Conservation (phyloP, 2,888 invertebrate species). For the Agrotis segetum region DNA sequence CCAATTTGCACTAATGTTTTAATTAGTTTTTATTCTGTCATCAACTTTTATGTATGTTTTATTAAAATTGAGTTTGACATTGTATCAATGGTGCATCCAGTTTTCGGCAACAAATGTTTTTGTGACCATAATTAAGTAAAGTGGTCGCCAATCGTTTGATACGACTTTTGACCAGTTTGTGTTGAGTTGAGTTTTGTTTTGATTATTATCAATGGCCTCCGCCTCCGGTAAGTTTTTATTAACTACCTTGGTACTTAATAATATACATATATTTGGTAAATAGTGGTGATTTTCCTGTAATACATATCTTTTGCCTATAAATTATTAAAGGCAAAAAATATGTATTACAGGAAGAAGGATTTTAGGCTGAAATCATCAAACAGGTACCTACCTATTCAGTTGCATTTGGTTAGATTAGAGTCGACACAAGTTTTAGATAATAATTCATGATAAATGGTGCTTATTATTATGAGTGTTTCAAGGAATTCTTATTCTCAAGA, state of each 20-base stretch:
- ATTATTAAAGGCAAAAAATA: too few species aligned
- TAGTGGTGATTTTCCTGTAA: too few species aligned
- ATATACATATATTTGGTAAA: too few species aligned
- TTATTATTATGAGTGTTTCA: too few species aligned
- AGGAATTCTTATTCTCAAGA: too few species aligned
- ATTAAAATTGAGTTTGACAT: background rate
- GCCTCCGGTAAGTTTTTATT: slow-evolving; percentile 28
- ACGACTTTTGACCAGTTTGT: background rate
- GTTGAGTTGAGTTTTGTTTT: slow-evolving; percentile 9
- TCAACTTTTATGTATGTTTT: background rate
- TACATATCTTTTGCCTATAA: too few species aligned
- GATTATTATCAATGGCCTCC: slow-evolving; percentile 32
- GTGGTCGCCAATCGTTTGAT: slow-evolving; percentile 8
- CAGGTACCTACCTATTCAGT: too few species aligned
- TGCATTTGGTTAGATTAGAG: too few species aligned
- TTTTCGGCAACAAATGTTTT: slow-evolving; percentile 2
- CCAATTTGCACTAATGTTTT: background rate
- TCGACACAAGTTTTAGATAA: too few species aligned
- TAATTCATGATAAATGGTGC: too few species aligned
- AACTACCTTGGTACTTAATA: background rate
- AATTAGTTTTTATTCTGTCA: background rate
- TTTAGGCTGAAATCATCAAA: too few species aligned
- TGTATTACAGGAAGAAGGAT: too few species aligned
- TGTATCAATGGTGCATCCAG: background rate
- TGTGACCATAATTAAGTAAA: background rate